phyloP scores from a whole-genome alignment of 2,888 invertebrate species.

The Drosophila acutilabella region DNA sequence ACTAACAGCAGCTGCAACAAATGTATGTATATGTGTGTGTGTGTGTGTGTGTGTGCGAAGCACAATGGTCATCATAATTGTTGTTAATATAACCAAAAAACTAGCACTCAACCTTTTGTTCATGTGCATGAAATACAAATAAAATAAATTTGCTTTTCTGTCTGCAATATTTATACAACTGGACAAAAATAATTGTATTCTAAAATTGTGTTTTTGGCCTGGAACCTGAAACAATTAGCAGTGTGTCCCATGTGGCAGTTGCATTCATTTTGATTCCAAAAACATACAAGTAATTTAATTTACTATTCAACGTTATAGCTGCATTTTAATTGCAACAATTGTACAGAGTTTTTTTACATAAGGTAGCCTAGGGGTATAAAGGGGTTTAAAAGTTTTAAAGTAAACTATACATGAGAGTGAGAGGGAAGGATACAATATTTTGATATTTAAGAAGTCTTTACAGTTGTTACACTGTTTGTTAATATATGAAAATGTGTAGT shows the following conservation, averaged over 20 bases:
- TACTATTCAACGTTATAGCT: conserved; percentile 40
- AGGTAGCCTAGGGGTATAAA: not conserved
- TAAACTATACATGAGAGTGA: too few species aligned
- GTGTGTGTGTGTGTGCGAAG: not conserved
- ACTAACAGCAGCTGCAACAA: conserved; percentile 29
- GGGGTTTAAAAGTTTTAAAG: not conserved
- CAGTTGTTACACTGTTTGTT: too few species aligned
- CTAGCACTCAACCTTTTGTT: conserved; percentile 34
- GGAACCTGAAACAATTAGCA: conserved; percentile 29
- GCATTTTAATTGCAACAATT: not conserved
- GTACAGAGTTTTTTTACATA: not conserved
- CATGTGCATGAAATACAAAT: conserved; percentile 9
- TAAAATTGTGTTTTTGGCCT: conserved; percentile 17
- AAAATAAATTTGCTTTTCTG: conserved; percentile 12
- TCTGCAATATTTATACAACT: conserved; percentile 25
- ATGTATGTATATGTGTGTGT: conserved; percentile 11
- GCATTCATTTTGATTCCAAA: conserved; percentile 32
- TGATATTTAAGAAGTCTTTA: too few species aligned
- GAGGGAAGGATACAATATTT: too few species aligned
- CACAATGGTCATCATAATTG: conserved; percentile 66
- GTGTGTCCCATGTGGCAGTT: conserved; percentile 41
- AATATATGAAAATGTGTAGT: too few species aligned
- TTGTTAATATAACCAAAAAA: conserved; percentile 66
- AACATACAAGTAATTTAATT: conserved; percentile 51
- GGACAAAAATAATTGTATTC: conserved; percentile 6